phyloP scores from a whole-genome alignment of 2,888 invertebrate species.

The Acanthacorydalis orientalis region DNA sequence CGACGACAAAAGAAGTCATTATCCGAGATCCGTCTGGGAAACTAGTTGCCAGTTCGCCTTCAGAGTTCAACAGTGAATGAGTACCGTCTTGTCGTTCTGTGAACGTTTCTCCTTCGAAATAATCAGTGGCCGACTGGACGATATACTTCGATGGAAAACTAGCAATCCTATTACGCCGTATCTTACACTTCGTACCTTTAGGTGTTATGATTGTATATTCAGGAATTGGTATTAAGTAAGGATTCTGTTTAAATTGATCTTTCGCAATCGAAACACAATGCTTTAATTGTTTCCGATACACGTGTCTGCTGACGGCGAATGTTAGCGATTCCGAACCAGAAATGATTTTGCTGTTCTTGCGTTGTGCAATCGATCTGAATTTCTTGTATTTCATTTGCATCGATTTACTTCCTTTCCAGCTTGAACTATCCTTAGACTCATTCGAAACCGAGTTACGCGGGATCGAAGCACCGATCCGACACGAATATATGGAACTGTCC shows the following conservation, averaged over 20 bases:
- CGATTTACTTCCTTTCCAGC: neutral
- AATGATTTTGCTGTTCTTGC: neutral
- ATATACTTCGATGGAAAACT: neutral
- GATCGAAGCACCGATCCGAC: neutral
- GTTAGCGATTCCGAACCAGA: neutral
- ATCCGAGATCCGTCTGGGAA: conserved; percentile 20
- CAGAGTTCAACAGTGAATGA: neutral
- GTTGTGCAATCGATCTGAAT: neutral
- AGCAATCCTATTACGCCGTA: neutral
- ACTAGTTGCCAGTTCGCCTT: neutral
- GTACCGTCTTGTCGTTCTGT: conserved; percentile 2
- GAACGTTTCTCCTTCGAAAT: neutral
- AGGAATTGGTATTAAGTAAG: conserved; percentile 2
- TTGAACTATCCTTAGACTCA: neutral
- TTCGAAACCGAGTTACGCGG: neutral
- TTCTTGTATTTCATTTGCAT: neutral
- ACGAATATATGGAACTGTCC: neutral
- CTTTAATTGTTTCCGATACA: neutral
- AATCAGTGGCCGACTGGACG: neutral
- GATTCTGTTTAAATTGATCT: neutral
- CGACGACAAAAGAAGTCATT: conserved; percentile 15
- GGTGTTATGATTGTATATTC: conserved; percentile 1
- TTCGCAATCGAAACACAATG: neutral
- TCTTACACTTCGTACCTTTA: neutral
- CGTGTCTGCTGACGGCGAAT: neutral